Base-by-base conservation (phyloP, 1,140 invertebrate genomes). In the Pogonomyrmex californicus region DNA sequence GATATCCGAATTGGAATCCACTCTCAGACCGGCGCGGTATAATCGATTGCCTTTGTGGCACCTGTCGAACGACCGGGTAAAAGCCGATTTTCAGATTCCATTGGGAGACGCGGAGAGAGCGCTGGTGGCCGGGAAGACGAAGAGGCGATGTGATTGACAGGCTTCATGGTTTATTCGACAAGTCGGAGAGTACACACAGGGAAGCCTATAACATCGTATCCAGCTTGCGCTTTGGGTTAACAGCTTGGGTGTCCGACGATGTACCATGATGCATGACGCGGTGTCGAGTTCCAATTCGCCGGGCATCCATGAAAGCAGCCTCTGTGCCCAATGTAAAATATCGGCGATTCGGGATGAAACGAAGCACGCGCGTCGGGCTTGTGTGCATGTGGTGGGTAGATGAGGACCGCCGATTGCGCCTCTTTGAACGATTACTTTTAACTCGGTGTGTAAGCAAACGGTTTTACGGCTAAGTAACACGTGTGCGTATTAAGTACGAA, bases 261-360 rank as follows among this genome's bases (percentile, higher is more conserved):
- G 91, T 89, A 91, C 88, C 90, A 88, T 92, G 91, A 92, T 91
- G 90, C 90, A 92, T 92, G 86, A 87, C 79, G 86, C 79, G 88
- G 89, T 91, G 90, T 93, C 91, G 83, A 90, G 90, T 93, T 92
- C 87, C 87, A 85, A 90, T 93, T 89, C 87, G 87, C 90, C 70
- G 86, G 91, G 87, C 88, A 90, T 90, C 68, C 86, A 88, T 91
- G 92, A 91, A 91, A 92, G 91, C 91, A 77, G 51, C 65, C 89
- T 92, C 90, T 89, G 87, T 93, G 75, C 87, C 78, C 68, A 62
- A 86, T 91, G 92, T 92, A 86, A 91, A 93, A 92, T 92, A 92
- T 92, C 91, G 87, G 85, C 78, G 90, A 91, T 91, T 88, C 77
- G 70, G 47, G 85, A 75, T 89, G 63, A 73, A 75, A 85, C 81